Conservation (phyloP, 2,113 vertebrate species). For the Trichomycterus rosablanca region DNA sequence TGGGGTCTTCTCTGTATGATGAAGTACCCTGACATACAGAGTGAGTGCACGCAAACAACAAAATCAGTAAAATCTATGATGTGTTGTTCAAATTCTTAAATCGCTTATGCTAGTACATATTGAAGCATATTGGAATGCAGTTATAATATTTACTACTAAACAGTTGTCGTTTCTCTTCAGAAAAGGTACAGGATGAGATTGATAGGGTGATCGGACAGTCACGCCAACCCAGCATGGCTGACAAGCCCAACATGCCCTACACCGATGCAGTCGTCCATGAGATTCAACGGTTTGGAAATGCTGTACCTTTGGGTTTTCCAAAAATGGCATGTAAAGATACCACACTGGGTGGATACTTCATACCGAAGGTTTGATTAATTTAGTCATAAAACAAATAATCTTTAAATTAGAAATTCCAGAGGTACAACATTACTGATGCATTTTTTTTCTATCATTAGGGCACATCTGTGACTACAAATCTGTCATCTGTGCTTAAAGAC, state of each 20-base stretch:
- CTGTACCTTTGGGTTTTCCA: conserved; percentile 54
- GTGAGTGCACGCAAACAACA: conserved; percentile 48
- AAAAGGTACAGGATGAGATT: conserved; percentile 53
- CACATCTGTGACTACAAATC: conserved; percentile 59
- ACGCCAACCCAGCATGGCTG: conserved; percentile 46
- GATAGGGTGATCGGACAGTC: conserved; percentile 47
- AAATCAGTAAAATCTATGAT: too few species aligned
- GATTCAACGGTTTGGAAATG: conserved; percentile 63
- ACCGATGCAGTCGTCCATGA: conserved; percentile 70
- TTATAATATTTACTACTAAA: too few species aligned
- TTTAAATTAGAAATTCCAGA: too few species aligned
- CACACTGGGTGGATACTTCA: conserved; percentile 48
- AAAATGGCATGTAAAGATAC: conserved; percentile 43
- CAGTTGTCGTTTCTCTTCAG: not conserved
- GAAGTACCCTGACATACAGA: conserved; percentile 64
- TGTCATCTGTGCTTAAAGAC: conserved; percentile 70
- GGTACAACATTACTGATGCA: not conserved
- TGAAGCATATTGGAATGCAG: too few species aligned
- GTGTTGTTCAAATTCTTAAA: too few species aligned
- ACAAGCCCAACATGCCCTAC: conserved; percentile 61
- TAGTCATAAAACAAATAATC: not conserved
- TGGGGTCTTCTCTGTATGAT: conserved; percentile 71
- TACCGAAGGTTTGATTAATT: conserved; percentile 60
- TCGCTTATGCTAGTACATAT: too few species aligned
- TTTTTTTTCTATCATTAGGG: conserved; percentile 45